Base-by-base conservation (phyloP, 2,888 invertebrate genomes). In the Epinotia demarniana region DNA sequence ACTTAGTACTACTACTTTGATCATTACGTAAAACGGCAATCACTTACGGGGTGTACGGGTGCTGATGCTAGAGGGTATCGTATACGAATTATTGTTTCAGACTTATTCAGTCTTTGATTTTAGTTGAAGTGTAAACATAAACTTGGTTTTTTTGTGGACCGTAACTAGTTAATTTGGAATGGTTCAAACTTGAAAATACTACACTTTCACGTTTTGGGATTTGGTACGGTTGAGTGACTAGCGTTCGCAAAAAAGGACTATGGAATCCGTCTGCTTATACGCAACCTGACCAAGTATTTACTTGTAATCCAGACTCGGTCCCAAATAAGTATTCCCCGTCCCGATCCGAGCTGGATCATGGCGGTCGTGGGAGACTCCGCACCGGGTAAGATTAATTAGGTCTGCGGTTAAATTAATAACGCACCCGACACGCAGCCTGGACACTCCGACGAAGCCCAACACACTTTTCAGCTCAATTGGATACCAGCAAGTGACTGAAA, bases 361-460 rank as follows among this genome's bases (percentile, higher is more conserved):
- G 78, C 81, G 81, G 81, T 81, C 89, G 89, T 90, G 89, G 85
- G 91, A 90, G 89, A 89, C 83, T 86, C 85, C 90, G 80, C 90
- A 89, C 82, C 89, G 87, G 90, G 87, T 86, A 87, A 91, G 91
- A 93, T 92, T 93, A 92, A 93, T 93, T 92, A 92, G 90, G 90
- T 85, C 86, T 85, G 87, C 81, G 90, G 90, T 89, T 89, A 90
- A 90, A 92, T 92, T 92, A 92, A 93, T 92, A 93, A 89, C 90
- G 84, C 85, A 84, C 79, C 81, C 83, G 83, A 87, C 87, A 87
- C 89, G 88, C 88, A 86, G 86, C 85, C 86, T 82, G 84, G 81
- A 80, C 84, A 80, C 80, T 78, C 76, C 75, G 77, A 81, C 16
- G 58, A 23, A 58, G 58, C 23, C 5, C 23, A 27, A n/a, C 16